Evolutionary conservation across 2,797 vertebrate species (phyloP), one percentile per base, ranked within the genome.

Genomic region (Muscicapa striata): DNA sequence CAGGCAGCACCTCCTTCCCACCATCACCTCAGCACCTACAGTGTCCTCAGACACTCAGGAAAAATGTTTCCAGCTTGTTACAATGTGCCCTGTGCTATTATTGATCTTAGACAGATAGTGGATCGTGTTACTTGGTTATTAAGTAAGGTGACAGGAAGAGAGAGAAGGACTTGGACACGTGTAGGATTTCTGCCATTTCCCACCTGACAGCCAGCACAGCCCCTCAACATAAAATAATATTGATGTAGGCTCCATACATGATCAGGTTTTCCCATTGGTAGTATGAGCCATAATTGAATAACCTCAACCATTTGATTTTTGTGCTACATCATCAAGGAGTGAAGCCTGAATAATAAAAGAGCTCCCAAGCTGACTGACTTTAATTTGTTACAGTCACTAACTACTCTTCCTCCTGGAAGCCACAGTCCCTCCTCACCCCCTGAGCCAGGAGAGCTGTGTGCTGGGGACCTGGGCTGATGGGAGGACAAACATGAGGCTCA

Each of bases 401-500:
- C 57, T 48, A 3, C 26, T 89, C 13, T 51, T 59, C 38, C 21
- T n/a, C 59, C 64, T 34, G 17, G 38, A 70, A 67, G 73, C 72
- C 43, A 12, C 2, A 0, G 21, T 22, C 9, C 19, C 62, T 70
- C 46, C 41, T 59, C 40, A 7, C 5, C 29, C 64, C 17, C 41
- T 6, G 34, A 17, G 41, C 1, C 0, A 14, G 27, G 43, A 32
- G 13, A 46, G 36, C n/a, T 0, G 0, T 1, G 30, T 10, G 41
- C 59, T 5, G 13, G 23, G 23, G 4, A 57, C 21, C 32, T 6
- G 62, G 20, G 34, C 46, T 21, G 40, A 20, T 2, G 1, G 21
- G 24, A 52, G 32, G 38, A 55, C 41, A 75, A 64, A 45, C 10
- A 10, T 0, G 20, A 77, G 40, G 46, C 68, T 69, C 52, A 22